phyloP scores from a whole-genome alignment of 2,797 vertebrate species.

The Hyperoplus immaculatus region DNA sequence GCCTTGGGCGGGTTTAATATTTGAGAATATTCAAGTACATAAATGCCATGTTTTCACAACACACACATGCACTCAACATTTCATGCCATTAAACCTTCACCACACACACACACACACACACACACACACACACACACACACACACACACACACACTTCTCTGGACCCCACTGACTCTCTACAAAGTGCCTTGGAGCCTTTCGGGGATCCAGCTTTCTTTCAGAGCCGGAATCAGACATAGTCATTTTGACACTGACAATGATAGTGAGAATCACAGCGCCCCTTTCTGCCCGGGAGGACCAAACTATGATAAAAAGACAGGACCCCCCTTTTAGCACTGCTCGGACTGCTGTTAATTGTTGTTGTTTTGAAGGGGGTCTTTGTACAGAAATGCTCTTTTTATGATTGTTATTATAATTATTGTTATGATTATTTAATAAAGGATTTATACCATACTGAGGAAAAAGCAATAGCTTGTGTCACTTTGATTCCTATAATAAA shows the following conservation, averaged over 20 bases:
- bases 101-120: no score
- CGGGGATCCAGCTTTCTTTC: conserved; percentile 88
- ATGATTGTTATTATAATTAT: conserved; percentile 89
- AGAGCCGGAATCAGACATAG: conserved; percentile 86
- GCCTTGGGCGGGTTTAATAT: background rate
- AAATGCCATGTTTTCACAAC: conserved; percentile 19
- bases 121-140: conserved; percentile 13
- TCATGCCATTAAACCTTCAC: conserved; percentile 18
- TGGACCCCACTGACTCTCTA: conserved; percentile 88
- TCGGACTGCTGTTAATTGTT: conserved; percentile 87
- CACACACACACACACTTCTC: conserved; percentile 61
- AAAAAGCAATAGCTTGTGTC: background rate
- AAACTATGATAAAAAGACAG: conserved; percentile 53
- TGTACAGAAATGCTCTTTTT: conserved; percentile 90
- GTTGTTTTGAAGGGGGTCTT: conserved; percentile 83
- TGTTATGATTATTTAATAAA: conserved; percentile 98
- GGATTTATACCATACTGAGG: conserved; percentile 85
- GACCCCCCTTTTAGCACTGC: conserved; percentile 77
- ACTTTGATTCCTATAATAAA: background rate
- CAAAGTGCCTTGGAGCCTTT: conserved; percentile 96
- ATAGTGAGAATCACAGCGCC: conserved; percentile 60
- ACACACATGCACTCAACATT: conserved; percentile 28
- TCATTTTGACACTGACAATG: conserved; percentile 43
- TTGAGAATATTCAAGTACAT: conserved; percentile 12
- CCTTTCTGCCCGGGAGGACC: conserved; percentile 85